Percentiles rank a stretch among this genome's conserved stretches.
These are phyloP conservation scores for Athetis lepigone DNA, from an alignment of 2,888 invertebrate species.

Conservation along the genomic window DNA sequence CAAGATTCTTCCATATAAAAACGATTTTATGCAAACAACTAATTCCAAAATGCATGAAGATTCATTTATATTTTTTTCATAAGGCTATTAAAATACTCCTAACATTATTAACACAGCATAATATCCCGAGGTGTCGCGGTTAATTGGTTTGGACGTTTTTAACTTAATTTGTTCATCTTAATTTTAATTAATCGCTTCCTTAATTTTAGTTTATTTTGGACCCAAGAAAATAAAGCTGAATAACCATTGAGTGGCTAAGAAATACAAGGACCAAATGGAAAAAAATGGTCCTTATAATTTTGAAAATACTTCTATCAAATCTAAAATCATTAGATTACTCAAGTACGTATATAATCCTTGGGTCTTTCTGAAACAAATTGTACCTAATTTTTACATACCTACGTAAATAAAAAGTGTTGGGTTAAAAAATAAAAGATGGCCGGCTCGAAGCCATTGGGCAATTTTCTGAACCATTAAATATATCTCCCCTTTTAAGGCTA, in stretches of 20 bases:
- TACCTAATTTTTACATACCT: neutral
- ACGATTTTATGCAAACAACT: too few relatives aligned
- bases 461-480: slow-evolving; percentile 63
- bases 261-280: neutral
- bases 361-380: neutral
- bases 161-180: slow-evolving; percentile 26
- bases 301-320: too few relatives aligned
- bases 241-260: neutral
- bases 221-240: neutral
- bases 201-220: slow-evolving; percentile 13
- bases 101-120: slow-evolving; percentile 17
- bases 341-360: neutral
- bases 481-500: slow-evolving; percentile 49
- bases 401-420: slow-evolving; percentile 32
- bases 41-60: neutral
- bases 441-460: slow-evolving; percentile 36
- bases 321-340: too few relatives aligned
- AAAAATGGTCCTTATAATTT: too few relatives aligned
- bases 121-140: slow-evolving; percentile 14
- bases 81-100: slow-evolving; percentile 3
- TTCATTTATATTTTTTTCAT: too few relatives aligned
- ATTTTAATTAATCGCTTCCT: slow-evolving; percentile 26
- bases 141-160: slow-evolving; percentile 26
- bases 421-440: slow-evolving; percentile 48
- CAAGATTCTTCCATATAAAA: too few relatives aligned